A percentile compares a stretch with the other conserved stretches of the same genome.
phyloP scores from a whole-genome alignment of 2,888 invertebrate genomes.

The Rhingia campestris region DNA sequence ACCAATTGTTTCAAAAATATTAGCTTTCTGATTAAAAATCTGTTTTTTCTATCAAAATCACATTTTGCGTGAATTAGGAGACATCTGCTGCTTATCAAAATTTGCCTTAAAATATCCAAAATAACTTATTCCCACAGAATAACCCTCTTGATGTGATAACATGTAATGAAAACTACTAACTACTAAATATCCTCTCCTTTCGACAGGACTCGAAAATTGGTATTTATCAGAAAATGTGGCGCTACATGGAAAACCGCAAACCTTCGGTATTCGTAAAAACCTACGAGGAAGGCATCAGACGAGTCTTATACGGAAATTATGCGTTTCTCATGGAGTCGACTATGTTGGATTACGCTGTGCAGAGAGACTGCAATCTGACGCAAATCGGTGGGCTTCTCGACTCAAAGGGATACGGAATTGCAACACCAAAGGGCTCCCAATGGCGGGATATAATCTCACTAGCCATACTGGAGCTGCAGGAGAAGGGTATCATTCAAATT shows the following conservation, averaged over 20 bases:
- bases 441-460: constrained; percentile 98
- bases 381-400: constrained; percentile 92
- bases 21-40: no score
- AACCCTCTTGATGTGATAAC: no score
- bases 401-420: constrained; percentile 93
- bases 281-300: constrained; percentile 94
- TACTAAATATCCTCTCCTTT: background rate
- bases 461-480: constrained; percentile 96
- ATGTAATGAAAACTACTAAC: no score
- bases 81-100: no score
- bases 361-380: constrained; percentile 97
- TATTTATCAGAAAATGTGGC: constrained; percentile 97
- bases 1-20: no score
- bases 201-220: constrained; percentile 93
- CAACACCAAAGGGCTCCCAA: constrained; percentile 96
- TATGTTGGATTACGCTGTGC: constrained; percentile 97
- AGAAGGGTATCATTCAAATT: constrained; percentile 96
- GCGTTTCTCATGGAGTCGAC: constrained; percentile 99
- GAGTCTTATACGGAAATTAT: constrained; percentile 94
- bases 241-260: constrained; percentile 92
- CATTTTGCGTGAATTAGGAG: no score
- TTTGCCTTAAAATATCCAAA: no score
- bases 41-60: no score
- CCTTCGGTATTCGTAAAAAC: constrained; percentile 93
- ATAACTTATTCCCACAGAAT: no score